Evolutionary conservation across 2,113 vertebrate species (phyloP).

Genomic region (Columba livia): DNA sequence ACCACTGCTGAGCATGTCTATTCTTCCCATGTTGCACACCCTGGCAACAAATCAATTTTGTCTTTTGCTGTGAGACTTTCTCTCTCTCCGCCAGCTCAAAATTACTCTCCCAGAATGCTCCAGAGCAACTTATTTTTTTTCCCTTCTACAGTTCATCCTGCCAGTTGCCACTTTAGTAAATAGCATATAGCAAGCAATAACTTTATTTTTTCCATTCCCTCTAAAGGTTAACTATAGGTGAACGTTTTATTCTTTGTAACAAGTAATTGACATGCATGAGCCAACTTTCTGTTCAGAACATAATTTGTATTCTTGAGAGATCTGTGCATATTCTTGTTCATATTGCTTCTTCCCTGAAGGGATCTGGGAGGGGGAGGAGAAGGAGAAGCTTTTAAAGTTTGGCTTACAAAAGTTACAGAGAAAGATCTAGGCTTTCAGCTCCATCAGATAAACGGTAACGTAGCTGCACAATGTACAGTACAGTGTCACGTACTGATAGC

Average conservation of each 20-base stretch:
- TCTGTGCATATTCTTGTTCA: conserved; percentile 31
- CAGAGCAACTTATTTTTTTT: background rate
- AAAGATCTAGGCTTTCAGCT: conserved; percentile 54
- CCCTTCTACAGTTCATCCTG: background rate
- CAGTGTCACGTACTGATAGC: conserved; percentile 14
- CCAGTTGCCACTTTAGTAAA: conserved; percentile 44
- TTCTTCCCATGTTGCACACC: conserved; percentile 16
- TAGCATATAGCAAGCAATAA: conserved; percentile 17
- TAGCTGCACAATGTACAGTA: background rate
- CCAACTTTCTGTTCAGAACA: conserved; percentile 61
- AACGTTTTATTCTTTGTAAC: conserved; percentile 57
- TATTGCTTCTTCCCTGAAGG: conserved; percentile 49
- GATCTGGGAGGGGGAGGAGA: conserved; percentile 7
- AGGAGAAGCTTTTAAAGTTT: conserved; percentile 57
- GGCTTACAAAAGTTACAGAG: conserved; percentile 33
- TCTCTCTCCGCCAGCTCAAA: background rate
- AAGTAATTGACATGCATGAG: conserved; percentile 44
- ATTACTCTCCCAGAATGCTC: conserved; percentile 42
- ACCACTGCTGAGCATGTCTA: conserved; percentile 19
- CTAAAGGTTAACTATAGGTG: conserved; percentile 55
- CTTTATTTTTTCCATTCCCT: conserved; percentile 44
- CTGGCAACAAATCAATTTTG: conserved; percentile 52
- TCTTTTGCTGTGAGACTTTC: conserved; percentile 23
- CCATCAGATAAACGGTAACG: conserved; percentile 47
- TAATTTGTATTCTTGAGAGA: conserved; percentile 61